phyloP scores from a whole-genome alignment of 1,140 invertebrate species.

The Aphaenogaster floridana region DNA sequence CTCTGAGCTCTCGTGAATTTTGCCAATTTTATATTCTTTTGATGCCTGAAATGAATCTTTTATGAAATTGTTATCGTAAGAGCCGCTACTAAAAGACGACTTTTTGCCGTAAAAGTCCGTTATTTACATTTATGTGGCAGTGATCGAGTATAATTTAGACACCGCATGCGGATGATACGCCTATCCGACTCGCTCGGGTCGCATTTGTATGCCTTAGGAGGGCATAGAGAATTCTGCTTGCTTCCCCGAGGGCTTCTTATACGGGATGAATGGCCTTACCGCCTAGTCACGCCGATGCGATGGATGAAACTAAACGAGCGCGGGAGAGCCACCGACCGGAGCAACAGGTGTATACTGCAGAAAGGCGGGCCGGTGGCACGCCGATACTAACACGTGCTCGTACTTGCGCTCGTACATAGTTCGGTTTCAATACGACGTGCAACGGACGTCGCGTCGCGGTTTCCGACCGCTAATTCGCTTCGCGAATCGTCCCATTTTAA shows the following conservation, averaged over 20 bases:
- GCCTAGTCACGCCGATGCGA: slow-evolving; percentile 44
- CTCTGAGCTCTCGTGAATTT: not conserved
- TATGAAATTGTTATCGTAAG: not conserved
- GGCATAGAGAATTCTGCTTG: slow-evolving; percentile 10
- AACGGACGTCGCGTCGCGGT: not conserved
- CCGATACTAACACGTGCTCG: slow-evolving; percentile 23
- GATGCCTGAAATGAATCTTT: not conserved
- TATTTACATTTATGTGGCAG: not conserved
- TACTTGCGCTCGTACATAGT: not conserved
- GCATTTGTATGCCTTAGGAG: slow-evolving; percentile 24
- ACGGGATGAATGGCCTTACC: slow-evolving; percentile 54
- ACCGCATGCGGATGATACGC: not conserved
- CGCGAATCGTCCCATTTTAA: not conserved
- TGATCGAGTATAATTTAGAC: slow-evolving; percentile 34
- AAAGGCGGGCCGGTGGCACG: slow-evolving; percentile 34
- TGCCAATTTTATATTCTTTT: not conserved
- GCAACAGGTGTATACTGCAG: slow-evolving; percentile 75
- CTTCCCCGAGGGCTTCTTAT: slow-evolving; percentile 28
- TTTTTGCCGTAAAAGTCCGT: slow-evolving; percentile 1
- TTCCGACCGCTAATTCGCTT: not conserved
- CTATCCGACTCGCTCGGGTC: slow-evolving; percentile 31
- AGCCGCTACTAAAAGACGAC: not conserved
- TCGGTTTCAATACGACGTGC: not conserved
- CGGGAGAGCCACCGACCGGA: slow-evolving; percentile 50
- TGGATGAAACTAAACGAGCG: slow-evolving; percentile 24